phyloP scores from a whole-genome alignment of 2,888 invertebrate genomes.

The Brenthis hecate region DNA sequence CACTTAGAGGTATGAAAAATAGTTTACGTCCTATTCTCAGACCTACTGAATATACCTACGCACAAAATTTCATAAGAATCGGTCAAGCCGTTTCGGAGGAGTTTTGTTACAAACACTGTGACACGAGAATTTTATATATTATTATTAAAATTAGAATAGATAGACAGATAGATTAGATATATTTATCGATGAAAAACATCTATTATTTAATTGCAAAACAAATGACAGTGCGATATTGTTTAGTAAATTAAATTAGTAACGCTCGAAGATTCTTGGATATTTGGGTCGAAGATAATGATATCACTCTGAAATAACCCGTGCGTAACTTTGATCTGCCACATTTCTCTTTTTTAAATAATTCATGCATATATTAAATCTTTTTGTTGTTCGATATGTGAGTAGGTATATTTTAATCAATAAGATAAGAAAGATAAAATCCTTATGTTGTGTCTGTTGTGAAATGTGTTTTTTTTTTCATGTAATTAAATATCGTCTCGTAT shows the following conservation, averaged over 20 bases:
- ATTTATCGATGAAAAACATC: not conserved
- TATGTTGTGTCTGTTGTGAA: too few relatives aligned
- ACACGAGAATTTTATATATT: too few relatives aligned
- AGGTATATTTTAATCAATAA: not conserved
- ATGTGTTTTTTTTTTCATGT: not conserved
- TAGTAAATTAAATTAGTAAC: conserved; percentile 13
- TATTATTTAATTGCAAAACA: conserved; percentile 1
- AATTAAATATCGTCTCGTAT: conserved; percentile 51
- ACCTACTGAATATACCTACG: too few relatives aligned
- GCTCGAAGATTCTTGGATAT: conserved; percentile 12
- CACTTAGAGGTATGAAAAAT: too few relatives aligned
- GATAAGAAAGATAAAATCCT: too few relatives aligned
- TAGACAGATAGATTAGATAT: not conserved
- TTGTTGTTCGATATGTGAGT: not conserved
- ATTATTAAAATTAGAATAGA: too few relatives aligned
- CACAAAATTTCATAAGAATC: too few relatives aligned
- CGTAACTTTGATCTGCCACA: conserved; percentile 11
- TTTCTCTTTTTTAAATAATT: conserved; percentile 4
- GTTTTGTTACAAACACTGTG: too few relatives aligned
- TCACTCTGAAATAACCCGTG: conserved; percentile 20
- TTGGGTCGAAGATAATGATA: conserved; percentile 21
- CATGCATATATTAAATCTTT: not conserved
- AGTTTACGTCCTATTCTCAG: too few relatives aligned
- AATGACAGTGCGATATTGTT: conserved; percentile 6
- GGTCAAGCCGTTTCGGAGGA: too few relatives aligned